A percentile compares a stretch with the other conserved stretches of the same genome.
phyloP scores from a whole-genome alignment of 2,888 invertebrate species.

The Volucella zonaria region DNA sequence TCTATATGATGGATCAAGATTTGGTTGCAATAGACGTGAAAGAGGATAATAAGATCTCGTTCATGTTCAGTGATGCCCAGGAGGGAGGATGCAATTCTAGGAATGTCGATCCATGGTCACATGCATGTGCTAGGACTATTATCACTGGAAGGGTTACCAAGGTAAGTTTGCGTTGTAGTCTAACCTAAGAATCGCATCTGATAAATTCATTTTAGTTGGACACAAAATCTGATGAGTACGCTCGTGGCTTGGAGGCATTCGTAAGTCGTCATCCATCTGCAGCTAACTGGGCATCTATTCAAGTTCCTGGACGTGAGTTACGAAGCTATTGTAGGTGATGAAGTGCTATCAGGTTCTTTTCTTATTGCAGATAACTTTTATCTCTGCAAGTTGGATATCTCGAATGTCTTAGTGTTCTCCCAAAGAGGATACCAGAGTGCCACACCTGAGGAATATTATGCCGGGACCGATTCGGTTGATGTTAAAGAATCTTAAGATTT shows the following conservation, averaged over 20 bases:
- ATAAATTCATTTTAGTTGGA: constrained; percentile 32
- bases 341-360: background rate
- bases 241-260: constrained; percentile 26
- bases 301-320: constrained; percentile 43
- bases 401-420: constrained; percentile 37
- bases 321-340: background rate
- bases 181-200: background rate
- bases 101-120: constrained; percentile 49
- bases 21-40: constrained; percentile 30
- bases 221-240: constrained; percentile 16
- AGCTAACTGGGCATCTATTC: background rate
- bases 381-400: constrained; percentile 59
- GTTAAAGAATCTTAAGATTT: background rate
- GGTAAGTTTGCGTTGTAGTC: background rate
- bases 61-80: constrained; percentile 66
- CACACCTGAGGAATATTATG: constrained; percentile 23
- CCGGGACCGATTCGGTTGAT: constrained; percentile 2
- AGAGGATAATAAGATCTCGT: constrained; percentile 48
- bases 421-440: constrained; percentile 23
- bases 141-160: constrained; percentile 43
- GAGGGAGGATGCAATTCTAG: constrained; percentile 49
- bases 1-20: constrained; percentile 47
- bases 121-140: constrained; percentile 44
- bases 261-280: constrained; percentile 46
- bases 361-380: constrained; percentile 46